Percentiles rank a stretch among this genome's conserved stretches.
These are phyloP conservation scores for Eudyptes chrysolophus DNA, from an alignment of 2,113 vertebrate genomes.

Conservation along the genomic window DNA sequence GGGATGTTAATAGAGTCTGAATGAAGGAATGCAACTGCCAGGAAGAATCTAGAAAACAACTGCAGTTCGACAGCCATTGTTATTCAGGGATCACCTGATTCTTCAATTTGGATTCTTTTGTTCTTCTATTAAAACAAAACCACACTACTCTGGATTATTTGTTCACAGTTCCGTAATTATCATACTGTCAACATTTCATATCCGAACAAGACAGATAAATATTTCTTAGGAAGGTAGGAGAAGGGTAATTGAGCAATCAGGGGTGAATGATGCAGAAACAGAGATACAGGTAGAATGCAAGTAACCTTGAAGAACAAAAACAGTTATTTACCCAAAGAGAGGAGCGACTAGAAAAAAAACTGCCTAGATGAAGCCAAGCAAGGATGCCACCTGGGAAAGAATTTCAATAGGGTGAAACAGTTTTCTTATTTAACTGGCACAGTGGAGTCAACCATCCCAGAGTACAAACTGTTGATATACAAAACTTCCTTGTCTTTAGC, in stretches of 20 bases:
- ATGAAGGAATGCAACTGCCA: not conserved
- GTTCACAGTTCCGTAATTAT: not conserved
- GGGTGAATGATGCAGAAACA: slow-evolving; percentile 28
- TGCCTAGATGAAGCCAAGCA: not conserved
- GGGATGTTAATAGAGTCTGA: fast-evolving
- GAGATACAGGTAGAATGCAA: slow-evolving; percentile 1
- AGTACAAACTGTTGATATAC: not conserved
- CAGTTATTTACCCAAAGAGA: not conserved
- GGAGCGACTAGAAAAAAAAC: not conserved
- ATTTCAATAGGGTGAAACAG: not conserved
- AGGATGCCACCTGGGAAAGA: not conserved
- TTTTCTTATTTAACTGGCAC: not conserved
- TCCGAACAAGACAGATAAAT: slow-evolving; percentile 10
- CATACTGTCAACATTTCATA: slow-evolving; percentile 22
- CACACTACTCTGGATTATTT: not conserved
- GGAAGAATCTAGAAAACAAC: not conserved
- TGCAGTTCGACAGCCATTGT: not conserved
- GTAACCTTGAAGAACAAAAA: not conserved
- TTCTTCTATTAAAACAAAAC: not conserved
- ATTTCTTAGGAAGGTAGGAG: slow-evolving; percentile 13
- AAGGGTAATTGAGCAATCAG: slow-evolving; percentile 47
- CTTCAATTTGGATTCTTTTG: not conserved
- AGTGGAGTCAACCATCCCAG: not conserved
- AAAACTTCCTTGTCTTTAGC: not conserved
- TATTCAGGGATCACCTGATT: not conserved